Evolutionary conservation across 2,797 vertebrate genomes (phyloP).

Genomic region (Sparus aurata): DNA sequence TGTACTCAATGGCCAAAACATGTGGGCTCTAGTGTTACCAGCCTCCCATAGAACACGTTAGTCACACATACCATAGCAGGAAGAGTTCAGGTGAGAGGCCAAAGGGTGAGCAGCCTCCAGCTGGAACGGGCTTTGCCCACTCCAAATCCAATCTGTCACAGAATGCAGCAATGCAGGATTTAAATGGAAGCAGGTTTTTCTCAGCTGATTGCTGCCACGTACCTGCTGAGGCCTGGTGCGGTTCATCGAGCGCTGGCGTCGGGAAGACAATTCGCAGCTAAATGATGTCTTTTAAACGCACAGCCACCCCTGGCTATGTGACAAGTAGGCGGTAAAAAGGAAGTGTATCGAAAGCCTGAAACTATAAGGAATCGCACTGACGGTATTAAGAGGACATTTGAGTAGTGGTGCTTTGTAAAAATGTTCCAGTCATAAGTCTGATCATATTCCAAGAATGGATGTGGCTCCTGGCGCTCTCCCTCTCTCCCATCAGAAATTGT

Average conservation of each 20-base stretch:
- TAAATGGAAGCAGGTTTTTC: conserved; percentile 70
- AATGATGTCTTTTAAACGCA: conserved; percentile 65
- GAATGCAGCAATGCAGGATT: conserved; percentile 57
- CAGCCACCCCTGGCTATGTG: conserved; percentile 42
- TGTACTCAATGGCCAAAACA: conserved; percentile 71
- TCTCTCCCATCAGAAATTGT: conserved; percentile 75
- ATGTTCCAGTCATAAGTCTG: conserved; percentile 73
- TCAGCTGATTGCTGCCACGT: conserved; percentile 51
- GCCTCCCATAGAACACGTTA: conserved; percentile 70
- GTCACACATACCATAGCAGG: conserved; percentile 83
- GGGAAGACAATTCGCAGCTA: conserved; percentile 51
- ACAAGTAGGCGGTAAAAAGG: conserved; percentile 38
- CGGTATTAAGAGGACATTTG: conserved; percentile 61
- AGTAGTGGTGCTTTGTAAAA: conserved; percentile 64
- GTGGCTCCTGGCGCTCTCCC: conserved; percentile 64
- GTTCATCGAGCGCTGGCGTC: conserved; percentile 65
- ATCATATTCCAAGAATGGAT: conserved; percentile 72
- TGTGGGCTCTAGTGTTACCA: conserved; percentile 72
- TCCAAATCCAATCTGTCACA: conserved; percentile 79
- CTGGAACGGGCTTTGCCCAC: conserved; percentile 67
- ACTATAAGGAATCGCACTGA: conserved; percentile 43
- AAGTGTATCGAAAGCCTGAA: conserved; percentile 27
- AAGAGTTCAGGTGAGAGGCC: conserved; percentile 76
- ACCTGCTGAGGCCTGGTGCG: conserved; percentile 68
- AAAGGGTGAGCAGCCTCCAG: conserved; percentile 76